Evolutionary conservation across 64 coral and sea anemone species (phyloP).

Genomic region (Porites lutea): DNA sequence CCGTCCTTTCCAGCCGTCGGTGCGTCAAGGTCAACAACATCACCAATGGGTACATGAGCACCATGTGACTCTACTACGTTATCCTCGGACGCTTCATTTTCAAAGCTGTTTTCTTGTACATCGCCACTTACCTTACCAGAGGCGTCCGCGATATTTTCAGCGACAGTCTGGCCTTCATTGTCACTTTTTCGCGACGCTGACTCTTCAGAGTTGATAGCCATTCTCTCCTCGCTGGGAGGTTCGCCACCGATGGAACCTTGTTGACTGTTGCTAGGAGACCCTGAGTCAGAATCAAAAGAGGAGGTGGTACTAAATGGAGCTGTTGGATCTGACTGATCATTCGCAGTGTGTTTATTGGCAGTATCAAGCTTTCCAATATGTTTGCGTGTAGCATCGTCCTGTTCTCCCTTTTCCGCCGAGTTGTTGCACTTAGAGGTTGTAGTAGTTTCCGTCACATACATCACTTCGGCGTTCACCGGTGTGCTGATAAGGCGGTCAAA

Average conservation of each 20-base stretch:
- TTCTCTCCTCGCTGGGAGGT: constrained; percentile 13
- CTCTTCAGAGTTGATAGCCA: background rate
- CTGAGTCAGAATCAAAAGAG: background rate
- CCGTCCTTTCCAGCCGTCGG: background rate
- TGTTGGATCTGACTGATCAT: background rate
- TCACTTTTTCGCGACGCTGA: background rate
- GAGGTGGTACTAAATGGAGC: background rate
- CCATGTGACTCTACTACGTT: background rate
- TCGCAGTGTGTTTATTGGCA: background rate
- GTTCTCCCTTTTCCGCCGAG: background rate
- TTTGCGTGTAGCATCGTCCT: background rate
- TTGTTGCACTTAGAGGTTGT: background rate
- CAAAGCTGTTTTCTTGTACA: background rate
- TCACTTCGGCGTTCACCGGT: background rate
- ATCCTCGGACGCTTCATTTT: background rate
- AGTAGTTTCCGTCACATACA: background rate
- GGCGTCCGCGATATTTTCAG: background rate
- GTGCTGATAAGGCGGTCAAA: background rate
- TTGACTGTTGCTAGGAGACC: background rate
- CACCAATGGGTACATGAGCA: background rate
- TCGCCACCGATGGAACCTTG: background rate
- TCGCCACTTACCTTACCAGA: background rate
- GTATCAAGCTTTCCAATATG: background rate
- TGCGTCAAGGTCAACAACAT: background rate
- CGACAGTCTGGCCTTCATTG: background rate